Evolutionary conservation across 2,113 vertebrate species (phyloP).

Genomic region (Hepsetus odoe): DNA sequence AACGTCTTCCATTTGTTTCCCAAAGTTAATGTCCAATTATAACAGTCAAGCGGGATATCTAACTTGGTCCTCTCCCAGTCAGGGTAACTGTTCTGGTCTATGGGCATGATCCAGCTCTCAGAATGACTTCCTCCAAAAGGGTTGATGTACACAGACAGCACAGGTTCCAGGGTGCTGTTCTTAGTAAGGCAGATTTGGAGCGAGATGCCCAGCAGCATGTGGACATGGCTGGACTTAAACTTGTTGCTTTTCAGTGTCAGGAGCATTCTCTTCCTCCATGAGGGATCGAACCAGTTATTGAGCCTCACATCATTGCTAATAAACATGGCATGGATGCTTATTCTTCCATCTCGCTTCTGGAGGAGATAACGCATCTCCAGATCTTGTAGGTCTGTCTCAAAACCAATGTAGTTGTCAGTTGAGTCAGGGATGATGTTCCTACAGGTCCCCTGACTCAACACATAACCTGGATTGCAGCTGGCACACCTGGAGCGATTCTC

Average conservation of each 20-base stretch:
- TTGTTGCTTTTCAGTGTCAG: conserved; percentile 84
- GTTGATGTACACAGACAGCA: conserved; percentile 81
- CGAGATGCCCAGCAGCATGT: conserved; percentile 82
- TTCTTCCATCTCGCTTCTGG: conserved; percentile 75
- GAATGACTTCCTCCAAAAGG: conserved; percentile 83
- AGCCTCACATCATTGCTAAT: conserved; percentile 82
- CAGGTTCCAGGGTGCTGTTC: conserved; percentile 81
- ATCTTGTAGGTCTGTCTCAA: conserved; percentile 82
- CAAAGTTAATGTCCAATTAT: conserved; percentile 82
- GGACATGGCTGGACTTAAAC: conserved; percentile 81
- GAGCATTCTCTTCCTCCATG: conserved; percentile 82
- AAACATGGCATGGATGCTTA: conserved; percentile 80
- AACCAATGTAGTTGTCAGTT: conserved; percentile 82
- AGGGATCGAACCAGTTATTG: conserved; percentile 83
- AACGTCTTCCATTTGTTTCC: conserved; percentile 85
- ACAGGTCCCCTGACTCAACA: conserved; percentile 78
- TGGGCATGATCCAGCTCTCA: conserved; percentile 84
- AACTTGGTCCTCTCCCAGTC: conserved; percentile 84
- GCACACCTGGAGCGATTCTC: conserved; percentile 81
- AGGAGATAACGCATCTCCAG: conserved; percentile 79
- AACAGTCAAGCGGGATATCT: conserved; percentile 80
- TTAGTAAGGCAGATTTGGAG: conserved; percentile 84
- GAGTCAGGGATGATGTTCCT: conserved; percentile 79
- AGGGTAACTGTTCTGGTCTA: conserved; percentile 78
- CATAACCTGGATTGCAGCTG: conserved; percentile 78